Percentiles rank a stretch among this genome's conserved stretches.
Conservation (phyloP, 2,888 invertebrate species). For the Theretra japonica region DNA sequence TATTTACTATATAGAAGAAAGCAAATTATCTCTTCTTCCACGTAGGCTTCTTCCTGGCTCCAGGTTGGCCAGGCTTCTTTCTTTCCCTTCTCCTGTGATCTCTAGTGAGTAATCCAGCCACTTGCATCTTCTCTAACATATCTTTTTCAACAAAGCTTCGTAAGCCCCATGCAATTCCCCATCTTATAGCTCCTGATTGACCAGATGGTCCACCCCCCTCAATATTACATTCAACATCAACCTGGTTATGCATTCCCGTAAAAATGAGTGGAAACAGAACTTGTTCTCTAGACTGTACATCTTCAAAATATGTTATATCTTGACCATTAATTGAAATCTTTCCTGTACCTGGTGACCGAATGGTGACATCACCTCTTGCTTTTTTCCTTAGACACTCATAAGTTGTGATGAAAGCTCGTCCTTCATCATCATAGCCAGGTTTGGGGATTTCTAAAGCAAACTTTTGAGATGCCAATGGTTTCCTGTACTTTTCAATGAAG, state of each 20-base stretch:
- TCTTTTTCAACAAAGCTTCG: conserved; percentile 92
- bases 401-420: conserved; percentile 88
- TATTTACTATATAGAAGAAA: conserved; percentile 29
- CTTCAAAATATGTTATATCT: conserved; percentile 90
- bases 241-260: conserved; percentile 88
- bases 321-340: conserved; percentile 91
- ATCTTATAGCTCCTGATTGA: conserved; percentile 95
- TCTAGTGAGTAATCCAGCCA: conserved; percentile 94
- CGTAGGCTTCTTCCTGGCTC: conserved; percentile 95
- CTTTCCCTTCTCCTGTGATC: conserved; percentile 92
- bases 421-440: conserved; percentile 88
- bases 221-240: conserved; percentile 93
- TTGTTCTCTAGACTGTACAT: conserved; percentile 90
- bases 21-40: conserved; percentile 93
- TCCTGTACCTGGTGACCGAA: conserved; percentile 93
- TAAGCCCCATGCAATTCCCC: conserved; percentile 93
- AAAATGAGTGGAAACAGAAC: conserved; percentile 95
- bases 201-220: conserved; percentile 90
- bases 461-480: conserved; percentile 84
- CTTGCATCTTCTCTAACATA: conserved; percentile 92
- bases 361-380: conserved; percentile 91
- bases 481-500: conserved; percentile 89
- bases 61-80: conserved; percentile 96
- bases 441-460: conserved; percentile 87
- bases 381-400: conserved; percentile 90